A percentile compares a stretch with the other conserved stretches of the same genome.
These are phyloP conservation scores for Channa striata DNA, from an alignment of 2,797 vertebrate genomes.

Conservation along the genomic window DNA sequence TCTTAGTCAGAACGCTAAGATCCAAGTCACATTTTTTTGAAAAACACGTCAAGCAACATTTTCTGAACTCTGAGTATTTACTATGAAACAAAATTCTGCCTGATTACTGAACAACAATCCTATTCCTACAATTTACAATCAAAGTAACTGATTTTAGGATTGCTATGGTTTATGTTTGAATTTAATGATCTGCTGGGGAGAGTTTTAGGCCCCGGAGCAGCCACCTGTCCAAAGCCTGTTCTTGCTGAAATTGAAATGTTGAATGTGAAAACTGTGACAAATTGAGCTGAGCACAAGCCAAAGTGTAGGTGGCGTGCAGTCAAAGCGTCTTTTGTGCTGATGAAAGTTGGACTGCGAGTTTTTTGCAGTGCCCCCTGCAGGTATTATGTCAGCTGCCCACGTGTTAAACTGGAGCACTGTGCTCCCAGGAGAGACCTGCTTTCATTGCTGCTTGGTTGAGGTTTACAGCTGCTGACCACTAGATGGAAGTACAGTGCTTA, in stretches of 20 bases:
- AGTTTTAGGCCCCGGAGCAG: conserved; percentile 23
- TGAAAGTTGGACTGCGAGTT: conserved; percentile 9
- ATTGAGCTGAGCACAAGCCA: conserved; percentile 17
- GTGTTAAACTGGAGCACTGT: conserved; percentile 13
- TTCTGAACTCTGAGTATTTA: too few relatives aligned
- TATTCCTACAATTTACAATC: too few relatives aligned
- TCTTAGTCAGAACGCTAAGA: neutral
- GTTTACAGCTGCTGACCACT: conserved; percentile 66
- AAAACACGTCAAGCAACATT: neutral
- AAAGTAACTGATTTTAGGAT: too few relatives aligned
- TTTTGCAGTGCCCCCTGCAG: conserved; percentile 10
- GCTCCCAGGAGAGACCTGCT: neutral
- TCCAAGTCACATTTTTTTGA: neutral
- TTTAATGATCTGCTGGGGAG: conserved; percentile 14
- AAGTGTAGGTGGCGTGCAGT: conserved; percentile 12
- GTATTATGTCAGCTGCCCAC: neutral
- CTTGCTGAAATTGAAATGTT: conserved; percentile 18
- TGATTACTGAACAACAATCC: neutral
- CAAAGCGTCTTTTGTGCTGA: conserved; percentile 9
- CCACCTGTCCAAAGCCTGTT: conserved; percentile 31
- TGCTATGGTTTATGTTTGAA: too few relatives aligned
- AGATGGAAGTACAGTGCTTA: conserved; percentile 71
- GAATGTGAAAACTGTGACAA: conserved; percentile 36
- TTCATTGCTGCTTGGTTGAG: neutral
- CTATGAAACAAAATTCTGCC: neutral